These are phyloP conservation scores for Tipula unca DNA, from an alignment of 2,888 invertebrate genomes.

Conservation along the genomic window DNA sequence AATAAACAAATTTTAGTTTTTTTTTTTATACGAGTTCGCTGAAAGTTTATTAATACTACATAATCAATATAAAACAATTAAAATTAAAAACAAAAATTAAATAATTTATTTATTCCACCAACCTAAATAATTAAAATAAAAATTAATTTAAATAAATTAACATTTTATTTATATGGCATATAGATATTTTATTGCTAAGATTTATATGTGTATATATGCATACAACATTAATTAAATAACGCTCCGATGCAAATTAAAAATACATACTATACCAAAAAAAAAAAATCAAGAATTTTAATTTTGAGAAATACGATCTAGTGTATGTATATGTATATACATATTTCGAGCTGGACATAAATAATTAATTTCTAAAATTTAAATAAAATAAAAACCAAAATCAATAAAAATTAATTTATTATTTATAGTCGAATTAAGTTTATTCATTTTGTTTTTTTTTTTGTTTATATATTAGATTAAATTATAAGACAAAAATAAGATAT, in stretches of 20 bases:
- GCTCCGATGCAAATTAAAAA: not conserved
- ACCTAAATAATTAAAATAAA: not conserved
- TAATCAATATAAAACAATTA: not conserved
- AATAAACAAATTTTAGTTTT: not conserved
- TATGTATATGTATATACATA: not conserved
- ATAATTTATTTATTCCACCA: not conserved
- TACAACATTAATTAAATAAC: not conserved
- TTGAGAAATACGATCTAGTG: not conserved
- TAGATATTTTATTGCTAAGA: not conserved
- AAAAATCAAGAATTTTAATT: not conserved
- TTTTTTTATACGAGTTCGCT: not conserved
- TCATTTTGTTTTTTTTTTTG: not conserved
- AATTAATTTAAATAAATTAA: not conserved
- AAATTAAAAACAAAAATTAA: not conserved
- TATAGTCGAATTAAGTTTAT: not conserved
- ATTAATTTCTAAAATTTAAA: not conserved
- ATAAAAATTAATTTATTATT: conserved; percentile 3
- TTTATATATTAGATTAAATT: not conserved
- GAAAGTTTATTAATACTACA: not conserved
- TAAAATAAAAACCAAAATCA: not conserved
- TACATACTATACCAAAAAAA: not conserved
- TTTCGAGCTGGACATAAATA: not conserved
- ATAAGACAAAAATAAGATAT: not conserved
- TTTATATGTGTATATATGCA: not conserved
- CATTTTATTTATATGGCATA: not conserved